Evolutionary conservation across 2,113 vertebrate species (phyloP).

Genomic region (Sterrhoptilus dennistouni): DNA sequence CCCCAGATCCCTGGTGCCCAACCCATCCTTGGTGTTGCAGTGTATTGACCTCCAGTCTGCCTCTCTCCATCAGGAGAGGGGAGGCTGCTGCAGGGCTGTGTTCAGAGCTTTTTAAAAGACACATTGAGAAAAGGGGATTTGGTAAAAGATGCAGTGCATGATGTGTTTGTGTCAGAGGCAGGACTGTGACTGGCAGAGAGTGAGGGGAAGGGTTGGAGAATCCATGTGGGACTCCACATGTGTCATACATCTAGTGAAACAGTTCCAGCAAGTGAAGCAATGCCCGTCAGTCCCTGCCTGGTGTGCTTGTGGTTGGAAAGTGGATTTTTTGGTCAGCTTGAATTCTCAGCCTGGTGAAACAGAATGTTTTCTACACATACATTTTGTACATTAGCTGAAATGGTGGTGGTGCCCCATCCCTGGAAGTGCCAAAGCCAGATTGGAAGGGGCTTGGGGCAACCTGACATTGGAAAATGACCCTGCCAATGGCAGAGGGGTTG

Average conservation of each 20-base stretch:
- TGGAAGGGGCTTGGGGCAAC: background rate
- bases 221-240: fast-evolving
- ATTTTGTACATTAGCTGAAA: background rate
- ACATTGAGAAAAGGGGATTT: background rate
- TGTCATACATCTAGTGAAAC: fast-evolving
- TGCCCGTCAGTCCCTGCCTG: background rate
- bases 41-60: fast-evolving
- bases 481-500: background rate
- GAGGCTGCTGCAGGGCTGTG: background rate
- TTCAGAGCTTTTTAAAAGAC: background rate
- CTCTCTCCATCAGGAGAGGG: fast-evolving
- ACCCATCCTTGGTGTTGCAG: fast-evolving
- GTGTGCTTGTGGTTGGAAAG: background rate
- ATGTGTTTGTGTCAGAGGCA: background rate
- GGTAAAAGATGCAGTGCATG: fast-evolving
- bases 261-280: background rate
- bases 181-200: background rate
- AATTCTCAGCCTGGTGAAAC: background rate
- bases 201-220: background rate
- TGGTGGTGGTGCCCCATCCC: background rate
- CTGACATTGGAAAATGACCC: background rate
- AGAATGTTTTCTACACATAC: fast-evolving
- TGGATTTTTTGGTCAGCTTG: background rate
- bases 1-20: background rate
- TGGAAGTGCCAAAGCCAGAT: background rate